phyloP scores from a whole-genome alignment of 2,888 invertebrate species.

The Drosophila pseudotalamancana region DNA sequence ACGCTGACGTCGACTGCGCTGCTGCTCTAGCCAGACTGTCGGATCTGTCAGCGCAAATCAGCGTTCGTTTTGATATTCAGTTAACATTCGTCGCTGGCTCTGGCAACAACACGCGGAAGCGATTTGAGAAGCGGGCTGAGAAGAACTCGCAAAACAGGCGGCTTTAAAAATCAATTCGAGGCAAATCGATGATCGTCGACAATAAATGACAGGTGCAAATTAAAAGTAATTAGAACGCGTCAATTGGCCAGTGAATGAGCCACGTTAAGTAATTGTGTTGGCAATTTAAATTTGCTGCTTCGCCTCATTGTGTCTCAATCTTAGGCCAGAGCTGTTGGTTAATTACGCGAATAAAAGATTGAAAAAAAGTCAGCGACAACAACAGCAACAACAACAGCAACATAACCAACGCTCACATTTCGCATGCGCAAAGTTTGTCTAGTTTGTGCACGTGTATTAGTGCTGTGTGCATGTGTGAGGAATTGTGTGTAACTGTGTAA shows the following conservation, averaged over 20 bases:
- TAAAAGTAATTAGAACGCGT: slow-evolving; percentile 35
- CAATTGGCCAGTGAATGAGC: slow-evolving; percentile 30
- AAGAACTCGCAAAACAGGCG: slow-evolving; percentile 27
- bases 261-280: slow-evolving; percentile 33
- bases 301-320: slow-evolving; percentile 43
- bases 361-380: slow-evolving; percentile 18
- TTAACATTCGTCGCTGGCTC: slow-evolving; percentile 60
- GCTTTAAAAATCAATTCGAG: not conserved
- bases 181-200: slow-evolving; percentile 8
- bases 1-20: slow-evolving; percentile 20
- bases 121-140: slow-evolving; percentile 17
- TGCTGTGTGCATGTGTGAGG: slow-evolving; percentile 16
- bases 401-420: slow-evolving; percentile 48
- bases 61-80: slow-evolving; percentile 49
- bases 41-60: slow-evolving; percentile 65
- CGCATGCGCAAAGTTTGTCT: slow-evolving; percentile 61
- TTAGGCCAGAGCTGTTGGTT: slow-evolving; percentile 52
- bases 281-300: not conserved
- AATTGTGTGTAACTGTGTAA: slow-evolving; percentile 8
- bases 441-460: slow-evolving; percentile 39
- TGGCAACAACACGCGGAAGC: slow-evolving; percentile 67
- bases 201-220: slow-evolving; percentile 25
- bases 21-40: slow-evolving; percentile 42
- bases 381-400: slow-evolving; percentile 13
- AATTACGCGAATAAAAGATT: slow-evolving; percentile 68